phyloP scores from a whole-genome alignment of 92 coral and sea anemone genomes.

The Isaurus tuberculatus region DNA sequence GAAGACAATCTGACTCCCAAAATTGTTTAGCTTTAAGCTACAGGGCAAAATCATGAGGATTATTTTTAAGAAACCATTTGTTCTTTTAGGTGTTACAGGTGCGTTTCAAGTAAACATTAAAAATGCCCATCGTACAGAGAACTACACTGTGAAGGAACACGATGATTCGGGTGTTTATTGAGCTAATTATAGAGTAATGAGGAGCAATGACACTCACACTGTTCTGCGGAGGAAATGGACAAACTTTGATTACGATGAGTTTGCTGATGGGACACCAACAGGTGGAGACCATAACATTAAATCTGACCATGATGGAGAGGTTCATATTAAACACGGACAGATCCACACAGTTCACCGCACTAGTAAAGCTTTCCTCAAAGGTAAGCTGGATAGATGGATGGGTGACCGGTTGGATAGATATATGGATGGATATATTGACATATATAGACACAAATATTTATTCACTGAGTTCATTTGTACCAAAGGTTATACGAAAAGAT shows the following conservation, averaged over 20 bases:
- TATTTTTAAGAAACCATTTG: too few relatives aligned
- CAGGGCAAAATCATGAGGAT: too few relatives aligned
- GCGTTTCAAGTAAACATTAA: slow-evolving; percentile 81
- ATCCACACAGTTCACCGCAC: slow-evolving; percentile 74
- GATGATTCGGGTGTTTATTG: slow-evolving; percentile 92
- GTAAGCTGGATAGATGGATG: not conserved
- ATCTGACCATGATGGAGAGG: slow-evolving; percentile 70
- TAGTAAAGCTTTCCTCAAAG: slow-evolving; percentile 66
- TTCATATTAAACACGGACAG: slow-evolving; percentile 72
- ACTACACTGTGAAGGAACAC: slow-evolving; percentile 70
- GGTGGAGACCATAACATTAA: slow-evolving; percentile 82
- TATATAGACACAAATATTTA: too few relatives aligned
- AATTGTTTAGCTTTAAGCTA: too few relatives aligned
- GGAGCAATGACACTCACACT: slow-evolving; percentile 73
- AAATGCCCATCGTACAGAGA: slow-evolving; percentile 30
- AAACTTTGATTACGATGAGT: slow-evolving; percentile 77
- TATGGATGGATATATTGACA: too few relatives aligned
- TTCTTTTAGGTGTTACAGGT: slow-evolving; percentile 73
- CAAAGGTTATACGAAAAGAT: too few relatives aligned
- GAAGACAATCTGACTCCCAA: too few relatives aligned
- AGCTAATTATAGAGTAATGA: slow-evolving; percentile 69
- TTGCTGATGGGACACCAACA: slow-evolving; percentile 89
- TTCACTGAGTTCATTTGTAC: too few relatives aligned
- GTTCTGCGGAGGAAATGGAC: slow-evolving; percentile 87
- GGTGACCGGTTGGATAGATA: not conserved